These are phyloP conservation scores for Tenthredo notha DNA, from an alignment of 2,888 invertebrate species.

Conservation along the genomic window DNA sequence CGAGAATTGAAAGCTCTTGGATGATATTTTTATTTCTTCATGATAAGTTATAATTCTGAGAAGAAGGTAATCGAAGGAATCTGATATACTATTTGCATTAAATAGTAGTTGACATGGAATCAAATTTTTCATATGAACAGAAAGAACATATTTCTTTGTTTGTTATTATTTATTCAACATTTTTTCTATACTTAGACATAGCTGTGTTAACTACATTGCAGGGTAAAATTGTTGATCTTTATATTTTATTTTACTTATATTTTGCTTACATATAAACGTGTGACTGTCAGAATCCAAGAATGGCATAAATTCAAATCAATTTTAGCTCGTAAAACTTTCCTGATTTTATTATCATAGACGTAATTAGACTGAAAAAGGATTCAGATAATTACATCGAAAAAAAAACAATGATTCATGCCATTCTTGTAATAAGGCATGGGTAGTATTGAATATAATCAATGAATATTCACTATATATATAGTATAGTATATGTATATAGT, in stretches of 20 bases:
- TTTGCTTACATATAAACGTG: neutral
- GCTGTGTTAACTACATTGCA: slow-evolving; percentile 30
- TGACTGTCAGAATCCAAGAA: slow-evolving; percentile 40
- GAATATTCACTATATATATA: slow-evolving; percentile 10
- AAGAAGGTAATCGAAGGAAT: neutral
- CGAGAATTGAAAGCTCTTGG: neutral
- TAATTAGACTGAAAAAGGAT: neutral
- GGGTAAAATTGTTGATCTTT: slow-evolving; percentile 5
- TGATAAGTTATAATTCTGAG: neutral
- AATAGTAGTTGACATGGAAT: neutral
- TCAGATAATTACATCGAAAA: neutral
- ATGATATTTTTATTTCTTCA: neutral
- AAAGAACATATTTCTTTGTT: slow-evolving; percentile 17
- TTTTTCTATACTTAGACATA: slow-evolving; percentile 31
- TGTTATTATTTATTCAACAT: slow-evolving; percentile 42
- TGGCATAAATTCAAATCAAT: slow-evolving; percentile 38
- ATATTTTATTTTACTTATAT: slow-evolving; percentile 16
- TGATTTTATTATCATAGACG: neutral
- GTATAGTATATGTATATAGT: neutral
- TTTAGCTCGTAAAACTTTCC: neutral
- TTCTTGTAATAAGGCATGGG: slow-evolving; percentile 48
- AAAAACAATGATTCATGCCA: slow-evolving; percentile 21
- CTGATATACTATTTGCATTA: neutral
- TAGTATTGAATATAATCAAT: slow-evolving; percentile 33
- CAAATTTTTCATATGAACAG: neutral